phyloP scores from a whole-genome alignment of 2,113 vertebrate genomes.

The Crotalus viridis region DNA sequence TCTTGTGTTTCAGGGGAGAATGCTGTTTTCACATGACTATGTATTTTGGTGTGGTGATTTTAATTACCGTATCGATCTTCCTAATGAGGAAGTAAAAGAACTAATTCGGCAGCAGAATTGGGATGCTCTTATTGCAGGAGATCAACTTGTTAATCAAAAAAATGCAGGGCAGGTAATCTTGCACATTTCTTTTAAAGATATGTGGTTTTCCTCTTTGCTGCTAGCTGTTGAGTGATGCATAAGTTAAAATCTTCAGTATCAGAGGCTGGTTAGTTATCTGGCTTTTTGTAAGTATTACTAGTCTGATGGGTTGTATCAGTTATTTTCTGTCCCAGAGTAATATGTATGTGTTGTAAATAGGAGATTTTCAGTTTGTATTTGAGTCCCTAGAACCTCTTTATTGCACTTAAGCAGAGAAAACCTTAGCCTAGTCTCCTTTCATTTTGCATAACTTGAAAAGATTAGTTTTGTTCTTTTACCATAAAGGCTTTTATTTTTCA shows the following conservation, averaged over 20 bases:
- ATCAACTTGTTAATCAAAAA: slow-evolving; percentile 94
- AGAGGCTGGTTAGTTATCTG: neutral
- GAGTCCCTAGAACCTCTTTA: neutral
- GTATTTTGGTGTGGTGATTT: slow-evolving; percentile 99
- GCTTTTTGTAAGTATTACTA: neutral
- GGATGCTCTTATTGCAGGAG: slow-evolving; percentile 89
- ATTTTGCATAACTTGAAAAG: neutral
- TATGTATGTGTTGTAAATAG: neutral
- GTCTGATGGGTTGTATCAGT: neutral
- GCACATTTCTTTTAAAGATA: neutral
- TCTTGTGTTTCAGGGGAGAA: slow-evolving; percentile 80
- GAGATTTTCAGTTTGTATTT: neutral
- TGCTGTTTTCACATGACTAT: slow-evolving; percentile 96
- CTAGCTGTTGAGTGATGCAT: neutral
- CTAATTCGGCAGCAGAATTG: slow-evolving; percentile 91
- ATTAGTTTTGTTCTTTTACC: neutral
- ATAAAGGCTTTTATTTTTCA: neutral
- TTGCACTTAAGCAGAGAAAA: neutral
- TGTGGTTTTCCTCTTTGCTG: neutral
- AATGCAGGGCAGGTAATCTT: slow-evolving; percentile 83
- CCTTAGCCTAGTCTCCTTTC: neutral
- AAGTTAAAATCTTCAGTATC: neutral
- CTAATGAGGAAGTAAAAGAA: slow-evolving; percentile 97
- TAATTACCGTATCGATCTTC: slow-evolving; percentile 92
- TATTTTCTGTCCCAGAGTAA: neutral